Conservation (phyloP, 2,797 vertebrate genomes). For the Pseudopleuronectes americanus region DNA sequence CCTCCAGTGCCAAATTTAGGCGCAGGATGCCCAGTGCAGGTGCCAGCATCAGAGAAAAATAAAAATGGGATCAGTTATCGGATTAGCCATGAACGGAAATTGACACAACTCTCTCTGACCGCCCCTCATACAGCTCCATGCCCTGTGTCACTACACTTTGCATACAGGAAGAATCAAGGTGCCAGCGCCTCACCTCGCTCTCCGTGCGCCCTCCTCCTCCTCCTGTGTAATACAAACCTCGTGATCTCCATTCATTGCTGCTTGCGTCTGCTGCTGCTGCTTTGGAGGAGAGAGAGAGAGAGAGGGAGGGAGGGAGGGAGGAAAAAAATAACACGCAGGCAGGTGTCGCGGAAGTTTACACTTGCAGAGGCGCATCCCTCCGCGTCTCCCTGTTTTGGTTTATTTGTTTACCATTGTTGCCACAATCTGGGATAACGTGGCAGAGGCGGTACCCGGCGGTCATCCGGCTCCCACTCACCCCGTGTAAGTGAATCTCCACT, state of each 20-base stretch:
- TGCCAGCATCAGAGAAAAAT: constrained; percentile 41
- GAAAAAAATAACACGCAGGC: constrained; percentile 55
- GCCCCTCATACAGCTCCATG: not conserved
- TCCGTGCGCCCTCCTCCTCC: constrained; percentile 42
- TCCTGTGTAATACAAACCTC: constrained; percentile 79
- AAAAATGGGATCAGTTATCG: constrained; percentile 6
- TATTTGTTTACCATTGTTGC: not conserved
- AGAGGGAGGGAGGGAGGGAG: not conserved
- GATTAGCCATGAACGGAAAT: constrained; percentile 4
- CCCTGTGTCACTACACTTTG: too few species aligned
- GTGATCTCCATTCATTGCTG: constrained; percentile 79
- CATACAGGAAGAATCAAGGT: constrained; percentile 49
- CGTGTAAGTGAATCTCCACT: constrained; percentile 78
- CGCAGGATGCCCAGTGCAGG: constrained; percentile 55
- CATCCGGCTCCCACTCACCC: constrained; percentile 72
- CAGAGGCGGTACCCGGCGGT: constrained; percentile 73
- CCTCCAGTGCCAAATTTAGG: constrained; percentile 53
- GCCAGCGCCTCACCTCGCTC: constrained; percentile 69
- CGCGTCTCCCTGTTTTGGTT: constrained; percentile 37
- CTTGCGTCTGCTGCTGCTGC: constrained; percentile 57
- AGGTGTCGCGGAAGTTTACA: constrained; percentile 80
- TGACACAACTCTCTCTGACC: constrained; percentile 8
- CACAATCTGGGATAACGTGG: constrained; percentile 61
- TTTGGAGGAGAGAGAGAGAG: constrained; percentile 14
- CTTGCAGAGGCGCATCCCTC: constrained; percentile 61